Conservation (phyloP, 37 sponge, comb jelly and placozoan species). For the Theonella swinhoei region DNA sequence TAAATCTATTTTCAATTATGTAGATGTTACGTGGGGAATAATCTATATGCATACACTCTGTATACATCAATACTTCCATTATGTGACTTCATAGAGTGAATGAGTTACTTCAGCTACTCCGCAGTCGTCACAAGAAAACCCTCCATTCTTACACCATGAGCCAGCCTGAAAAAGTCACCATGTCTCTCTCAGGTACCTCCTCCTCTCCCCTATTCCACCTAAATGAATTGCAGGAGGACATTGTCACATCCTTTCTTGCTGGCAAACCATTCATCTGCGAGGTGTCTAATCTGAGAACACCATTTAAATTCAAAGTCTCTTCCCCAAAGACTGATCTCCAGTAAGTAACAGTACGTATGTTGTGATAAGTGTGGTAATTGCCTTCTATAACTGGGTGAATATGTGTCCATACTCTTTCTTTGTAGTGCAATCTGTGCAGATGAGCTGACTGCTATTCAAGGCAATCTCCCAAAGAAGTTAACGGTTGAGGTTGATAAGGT, state of each 20-base stretch:
- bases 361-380: too few species aligned
- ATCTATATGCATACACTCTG: too few species aligned
- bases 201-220: conserved; percentile 43
- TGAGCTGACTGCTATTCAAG: conserved; percentile 30
- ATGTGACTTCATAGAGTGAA: conserved; percentile 44
- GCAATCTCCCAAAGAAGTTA: conserved; percentile 20
- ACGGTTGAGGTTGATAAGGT: conserved; percentile 15
- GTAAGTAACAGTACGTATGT: not conserved
- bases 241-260: conserved; percentile 64
- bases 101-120: conserved; percentile 60
- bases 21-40: too few species aligned
- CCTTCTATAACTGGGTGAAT: too few species aligned
- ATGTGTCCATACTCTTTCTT: not conserved
- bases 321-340: not conserved
- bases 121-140: conserved; percentile 44
- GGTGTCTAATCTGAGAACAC: conserved; percentile 22
- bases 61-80: not conserved
- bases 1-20: not conserved
- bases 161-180: not conserved
- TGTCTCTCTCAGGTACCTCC: not conserved
- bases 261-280: conserved; percentile 72
- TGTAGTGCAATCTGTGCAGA: conserved; percentile 28
- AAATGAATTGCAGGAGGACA: conserved; percentile 57
- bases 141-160: not conserved
- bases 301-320: conserved; percentile 73